Base-by-base conservation (phyloP, 2,113 vertebrate species). In the Epinephelus moara region DNA sequence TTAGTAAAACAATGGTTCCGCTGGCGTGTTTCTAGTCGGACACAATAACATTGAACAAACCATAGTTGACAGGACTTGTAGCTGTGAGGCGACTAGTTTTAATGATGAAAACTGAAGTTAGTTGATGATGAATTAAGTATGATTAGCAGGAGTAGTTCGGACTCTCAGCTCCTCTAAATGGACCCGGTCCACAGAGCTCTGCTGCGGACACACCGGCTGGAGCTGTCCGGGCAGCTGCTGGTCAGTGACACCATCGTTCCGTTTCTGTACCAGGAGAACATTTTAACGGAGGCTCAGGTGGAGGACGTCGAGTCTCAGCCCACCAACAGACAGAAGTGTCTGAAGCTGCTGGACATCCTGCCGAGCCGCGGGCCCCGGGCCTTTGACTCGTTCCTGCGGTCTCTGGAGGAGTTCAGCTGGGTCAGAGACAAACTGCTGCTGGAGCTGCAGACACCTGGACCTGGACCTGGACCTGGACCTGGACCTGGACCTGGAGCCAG, bases 371-470 rank as follows among this genome's bases (percentile, higher is more conserved):
- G 98, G 6, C 96, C 97, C 4, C 95, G 88, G 30, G 98, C 98
- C 3, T 99, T 99, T 72, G 71, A 85, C 13, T 55, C 37, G 0
- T 99, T 99, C 89, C 86, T 98, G 40, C 93, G 93, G 52, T 95
- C 97, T 12, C 91, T 99, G 60, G 93, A 97, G 3, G 97, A 99
- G 50, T 99, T 96, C 76, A 93, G 95, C 0, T 99, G 98, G 98
- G 94, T 99, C 30, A 92, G 93, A 84, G 96, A 97, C 9, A 92
- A 90, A 21, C 88, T 99, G 88, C 69, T 53, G 67, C 27, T 33
- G 88, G 87, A 89, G 49, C 75, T 92, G 1, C 71, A 71, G 17
- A 25, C 10, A 0, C 14, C 53, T 3, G 84, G 64, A 60, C 18
- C 66, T 2, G 71, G 50, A 57, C 45, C 27, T 0, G 52, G 11